These are phyloP conservation scores for Vultur gryphus DNA, from an alignment of 2,797 vertebrate genomes.

Conservation along the genomic window DNA sequence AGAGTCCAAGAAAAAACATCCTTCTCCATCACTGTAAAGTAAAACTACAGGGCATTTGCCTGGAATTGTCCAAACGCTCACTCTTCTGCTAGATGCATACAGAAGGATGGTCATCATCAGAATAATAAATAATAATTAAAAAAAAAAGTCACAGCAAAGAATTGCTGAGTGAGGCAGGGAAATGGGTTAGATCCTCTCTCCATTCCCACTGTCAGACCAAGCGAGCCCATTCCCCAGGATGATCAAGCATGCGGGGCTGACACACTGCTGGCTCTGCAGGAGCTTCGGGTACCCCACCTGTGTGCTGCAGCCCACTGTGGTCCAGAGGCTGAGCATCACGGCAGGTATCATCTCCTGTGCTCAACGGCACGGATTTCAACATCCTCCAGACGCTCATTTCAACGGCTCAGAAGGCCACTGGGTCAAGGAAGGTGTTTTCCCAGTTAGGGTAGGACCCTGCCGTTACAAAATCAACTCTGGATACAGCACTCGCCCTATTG, in stretches of 20 bases:
- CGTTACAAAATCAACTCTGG: rapidly evolving
- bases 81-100: background rate
- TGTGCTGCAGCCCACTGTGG: rapidly evolving
- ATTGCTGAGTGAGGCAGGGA: background rate
- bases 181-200: background rate
- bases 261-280: background rate
- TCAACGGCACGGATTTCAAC: rapidly evolving
- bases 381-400: background rate
- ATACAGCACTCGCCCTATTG: background rate
- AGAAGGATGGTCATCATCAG: background rate
- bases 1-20: background rate
- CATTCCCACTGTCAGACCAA: background rate
- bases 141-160: background rate
- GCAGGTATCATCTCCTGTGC: background rate
- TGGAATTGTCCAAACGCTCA: background rate
- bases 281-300: background rate
- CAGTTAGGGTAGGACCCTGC: background rate
- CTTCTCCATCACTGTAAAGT: background rate
- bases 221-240: background rate
- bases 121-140: background rate
- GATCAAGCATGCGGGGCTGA: rapidly evolving
- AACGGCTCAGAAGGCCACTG: background rate
- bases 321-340: background rate
- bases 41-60: background rate
- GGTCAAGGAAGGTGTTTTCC: background rate